These are phyloP conservation scores for Panagrolaimus sp. DNA, from an alignment of 1,140 invertebrate species.

Conservation along the genomic window DNA sequence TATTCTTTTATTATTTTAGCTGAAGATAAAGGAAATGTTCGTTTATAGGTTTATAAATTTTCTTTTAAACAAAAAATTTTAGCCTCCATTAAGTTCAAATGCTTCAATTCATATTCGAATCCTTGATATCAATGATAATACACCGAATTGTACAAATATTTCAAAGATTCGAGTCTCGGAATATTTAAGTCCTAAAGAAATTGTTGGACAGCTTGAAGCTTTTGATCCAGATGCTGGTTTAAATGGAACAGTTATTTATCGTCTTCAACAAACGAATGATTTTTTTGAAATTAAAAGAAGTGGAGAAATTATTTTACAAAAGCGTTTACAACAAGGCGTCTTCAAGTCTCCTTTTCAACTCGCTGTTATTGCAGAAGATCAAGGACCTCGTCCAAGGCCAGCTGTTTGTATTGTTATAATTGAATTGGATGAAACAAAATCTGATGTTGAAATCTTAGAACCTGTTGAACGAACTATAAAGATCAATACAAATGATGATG, in stretches of 20 bases:
- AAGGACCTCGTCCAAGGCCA: constrained; percentile 31
- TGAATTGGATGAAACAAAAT: constrained; percentile 19
- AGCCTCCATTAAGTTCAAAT: constrained; percentile 63
- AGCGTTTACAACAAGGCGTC: constrained; percentile 20
- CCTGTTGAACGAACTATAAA: constrained; percentile 40
- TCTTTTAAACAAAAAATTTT: constrained; percentile 31
- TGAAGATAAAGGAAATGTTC: constrained; percentile 59
- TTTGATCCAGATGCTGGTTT: constrained; percentile 60
- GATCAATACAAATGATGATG: constrained; percentile 48
- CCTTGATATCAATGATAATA: constrained; percentile 79
- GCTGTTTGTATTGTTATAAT: constrained; percentile 41
- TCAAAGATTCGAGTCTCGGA: constrained; percentile 44
- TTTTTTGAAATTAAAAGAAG: constrained; percentile 58
- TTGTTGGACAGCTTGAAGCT: constrained; percentile 59
- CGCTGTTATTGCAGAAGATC: constrained; percentile 46
- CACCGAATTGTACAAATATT: constrained; percentile 65
- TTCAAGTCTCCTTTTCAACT: constrained; percentile 26
- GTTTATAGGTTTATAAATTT: neutral
- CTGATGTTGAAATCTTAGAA: constrained; percentile 28
- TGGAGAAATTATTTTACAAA: constrained; percentile 28
- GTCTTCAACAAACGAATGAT: constrained; percentile 57
- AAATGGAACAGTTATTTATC: constrained; percentile 61
- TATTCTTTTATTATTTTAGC: constrained; percentile 59
- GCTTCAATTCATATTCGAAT: constrained; percentile 72
- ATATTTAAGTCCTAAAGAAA: constrained; percentile 26